Evolutionary conservation across 1,140 invertebrate species (phyloP), one percentile per base, ranked within the genome.

Genomic region (Drosophila subobscura): DNA sequence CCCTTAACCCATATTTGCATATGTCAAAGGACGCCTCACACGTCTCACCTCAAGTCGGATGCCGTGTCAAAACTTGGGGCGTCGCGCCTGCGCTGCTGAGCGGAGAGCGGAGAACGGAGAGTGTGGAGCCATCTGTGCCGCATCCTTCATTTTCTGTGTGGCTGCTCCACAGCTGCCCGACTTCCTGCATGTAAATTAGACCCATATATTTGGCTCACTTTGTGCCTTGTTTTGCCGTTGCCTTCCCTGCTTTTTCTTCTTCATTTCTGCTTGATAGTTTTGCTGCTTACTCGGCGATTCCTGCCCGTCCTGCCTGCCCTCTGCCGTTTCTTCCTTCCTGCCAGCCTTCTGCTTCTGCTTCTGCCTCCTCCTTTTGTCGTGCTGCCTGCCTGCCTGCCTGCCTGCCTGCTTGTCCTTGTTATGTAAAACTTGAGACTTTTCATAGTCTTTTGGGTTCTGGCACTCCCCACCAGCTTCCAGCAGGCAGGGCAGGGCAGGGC

Each of bases 151-250:
- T 37, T 37, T 20, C 0, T 20, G 10, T 37, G 33, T 12, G 37
- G 22, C 8, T 70, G 65, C 40, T n/a, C 37, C 3, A 58, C 52
- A 40, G 22, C 50, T 51, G 57, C 54, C 29, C 53, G 44, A 20
- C 52, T 49, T 37, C 45, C 81, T 65, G 77, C 77, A 85, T 85
- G 81, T 54, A 85, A 86, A 85, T 85, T 77, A 85, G 83, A 45
- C 56, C 66, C 80, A 85, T 85, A 85, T 85, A 77, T 81, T 73
- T 71, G 10, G 27, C 46, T 47, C 33, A 12, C 33, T 54, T 57
- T 71, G 52, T 41, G 33, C 52, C 27, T 57, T 57, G 53, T 45
- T 66, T 44, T 65, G 33, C 40, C 60, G 44, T 49, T 46, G 4
- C 29, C 47, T 29, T 67, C 29, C 27, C 41, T 40, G 61, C 27